phyloP scores from a whole-genome alignment of 1,140 invertebrate genomes.

The Rhyacophila brunnea region DNA sequence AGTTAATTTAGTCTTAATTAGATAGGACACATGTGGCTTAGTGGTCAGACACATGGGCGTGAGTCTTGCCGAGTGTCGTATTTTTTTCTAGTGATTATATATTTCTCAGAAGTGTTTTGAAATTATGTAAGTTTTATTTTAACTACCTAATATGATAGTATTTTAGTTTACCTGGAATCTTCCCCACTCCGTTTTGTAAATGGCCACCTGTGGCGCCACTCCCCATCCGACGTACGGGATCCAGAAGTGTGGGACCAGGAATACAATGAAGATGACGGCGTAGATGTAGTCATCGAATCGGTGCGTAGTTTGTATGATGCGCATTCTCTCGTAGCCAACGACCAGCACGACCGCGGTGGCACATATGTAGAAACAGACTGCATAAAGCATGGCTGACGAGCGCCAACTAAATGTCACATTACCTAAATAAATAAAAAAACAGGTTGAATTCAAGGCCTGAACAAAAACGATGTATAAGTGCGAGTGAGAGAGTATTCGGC shows the following conservation, averaged over 20 bases:
- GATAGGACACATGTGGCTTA: too few relatives aligned
- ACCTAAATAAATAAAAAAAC: too few relatives aligned
- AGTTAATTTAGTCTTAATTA: too few relatives aligned
- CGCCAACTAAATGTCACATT: slow-evolving; percentile 60
- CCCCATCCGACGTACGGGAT: slow-evolving; percentile 65
- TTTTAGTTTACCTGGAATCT: slow-evolving; percentile 51
- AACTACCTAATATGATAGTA: too few relatives aligned
- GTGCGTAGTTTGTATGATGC: slow-evolving; percentile 55
- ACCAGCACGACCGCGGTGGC: slow-evolving; percentile 54
- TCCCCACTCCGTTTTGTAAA: slow-evolving; percentile 63
- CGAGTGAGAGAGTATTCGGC: too few relatives aligned
- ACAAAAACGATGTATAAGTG: too few relatives aligned
- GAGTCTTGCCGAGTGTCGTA: too few relatives aligned
- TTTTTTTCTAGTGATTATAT: too few relatives aligned
- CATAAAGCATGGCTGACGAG: slow-evolving; percentile 57
- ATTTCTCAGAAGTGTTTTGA: too few relatives aligned
- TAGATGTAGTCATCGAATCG: slow-evolving; percentile 66
- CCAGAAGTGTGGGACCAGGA: slow-evolving; percentile 62
- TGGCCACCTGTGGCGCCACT: slow-evolving; percentile 60
- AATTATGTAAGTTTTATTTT: too few relatives aligned
- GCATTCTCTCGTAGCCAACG: slow-evolving; percentile 58
- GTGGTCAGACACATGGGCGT: too few relatives aligned
- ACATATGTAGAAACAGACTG: slow-evolving; percentile 57
- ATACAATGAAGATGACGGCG: slow-evolving; percentile 61
- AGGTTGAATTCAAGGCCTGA: too few relatives aligned